phyloP scores from a whole-genome alignment of 2,888 invertebrate genomes.

The Coelinius sp. region DNA sequence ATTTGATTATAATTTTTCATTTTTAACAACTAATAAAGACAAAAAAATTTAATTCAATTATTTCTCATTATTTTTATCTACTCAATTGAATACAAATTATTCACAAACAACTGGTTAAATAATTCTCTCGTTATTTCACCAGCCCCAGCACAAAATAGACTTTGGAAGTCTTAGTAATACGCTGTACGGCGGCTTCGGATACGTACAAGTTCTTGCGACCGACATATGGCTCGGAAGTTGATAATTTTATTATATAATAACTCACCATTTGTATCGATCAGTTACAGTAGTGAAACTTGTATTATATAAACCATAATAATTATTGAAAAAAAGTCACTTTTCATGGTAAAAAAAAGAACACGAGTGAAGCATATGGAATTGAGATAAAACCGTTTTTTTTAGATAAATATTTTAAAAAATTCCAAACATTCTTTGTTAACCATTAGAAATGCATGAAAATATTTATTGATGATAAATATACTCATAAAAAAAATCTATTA shows the following conservation, averaged over 20 bases:
- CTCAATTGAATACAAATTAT: no score
- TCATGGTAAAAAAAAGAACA: neutral
- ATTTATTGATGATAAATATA: neutral
- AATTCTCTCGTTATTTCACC: neutral
- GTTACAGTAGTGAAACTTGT: neutral
- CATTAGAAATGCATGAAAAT: neutral
- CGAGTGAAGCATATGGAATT: neutral
- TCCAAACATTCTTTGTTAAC: no score
- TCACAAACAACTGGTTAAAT: no score
- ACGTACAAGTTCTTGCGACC: constrained; percentile 10
- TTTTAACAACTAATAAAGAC: neutral
- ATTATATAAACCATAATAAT: neutral
- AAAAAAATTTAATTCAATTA: no score
- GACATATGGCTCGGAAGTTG: constrained; percentile 13
- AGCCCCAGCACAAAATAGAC: neutral
- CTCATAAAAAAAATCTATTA: neutral
- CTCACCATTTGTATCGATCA: constrained; percentile 1
- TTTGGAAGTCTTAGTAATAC: neutral
- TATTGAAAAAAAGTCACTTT: no score
- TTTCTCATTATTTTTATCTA: no score
- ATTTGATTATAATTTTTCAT: neutral
- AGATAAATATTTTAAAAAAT: neutral
- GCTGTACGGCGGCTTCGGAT: neutral
- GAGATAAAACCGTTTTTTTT: neutral
- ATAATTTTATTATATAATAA: constrained; percentile 17